Evolutionary conservation across 2,113 vertebrate species (phyloP).

Genomic region (Poeciliopsis prolifica): DNA sequence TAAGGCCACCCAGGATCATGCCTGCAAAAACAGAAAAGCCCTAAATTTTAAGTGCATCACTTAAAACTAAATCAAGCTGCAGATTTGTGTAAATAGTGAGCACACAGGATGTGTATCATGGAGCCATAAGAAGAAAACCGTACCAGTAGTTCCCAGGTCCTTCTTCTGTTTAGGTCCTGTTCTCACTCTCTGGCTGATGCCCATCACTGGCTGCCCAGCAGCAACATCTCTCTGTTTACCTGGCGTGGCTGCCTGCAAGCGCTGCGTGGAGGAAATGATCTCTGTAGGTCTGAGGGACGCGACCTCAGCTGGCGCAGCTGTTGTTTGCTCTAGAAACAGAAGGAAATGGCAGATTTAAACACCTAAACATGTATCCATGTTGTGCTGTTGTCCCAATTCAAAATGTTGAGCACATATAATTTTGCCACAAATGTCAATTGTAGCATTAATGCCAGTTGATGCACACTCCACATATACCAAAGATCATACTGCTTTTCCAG

Average conservation of each 20-base stretch:
- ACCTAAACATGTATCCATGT: neutral
- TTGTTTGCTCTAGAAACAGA: slow-evolving; percentile 55
- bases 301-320: slow-evolving; percentile 28
- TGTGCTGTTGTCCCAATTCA: no score
- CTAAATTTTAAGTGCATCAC: neutral
- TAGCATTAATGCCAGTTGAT: neutral
- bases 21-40: slow-evolving; percentile 73
- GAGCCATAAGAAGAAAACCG: neutral
- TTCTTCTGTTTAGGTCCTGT: slow-evolving; percentile 88
- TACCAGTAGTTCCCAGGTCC: slow-evolving; percentile 90
- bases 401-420: no score
- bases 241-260: slow-evolving; percentile 69
- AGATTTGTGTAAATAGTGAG: neutral
- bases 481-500: no score
- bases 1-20: slow-evolving; percentile 86
- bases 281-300: slow-evolving; percentile 15
- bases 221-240: slow-evolving; percentile 75
- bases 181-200: slow-evolving; percentile 88
- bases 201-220: slow-evolving; percentile 85
- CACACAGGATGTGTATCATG: neutral
- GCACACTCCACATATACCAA: no score
- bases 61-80: neutral
- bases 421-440: no score
- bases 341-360: neutral
- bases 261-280: slow-evolving; percentile 31